phyloP scores from a whole-genome alignment of 2,888 invertebrate species.

The Spilarctia lutea region DNA sequence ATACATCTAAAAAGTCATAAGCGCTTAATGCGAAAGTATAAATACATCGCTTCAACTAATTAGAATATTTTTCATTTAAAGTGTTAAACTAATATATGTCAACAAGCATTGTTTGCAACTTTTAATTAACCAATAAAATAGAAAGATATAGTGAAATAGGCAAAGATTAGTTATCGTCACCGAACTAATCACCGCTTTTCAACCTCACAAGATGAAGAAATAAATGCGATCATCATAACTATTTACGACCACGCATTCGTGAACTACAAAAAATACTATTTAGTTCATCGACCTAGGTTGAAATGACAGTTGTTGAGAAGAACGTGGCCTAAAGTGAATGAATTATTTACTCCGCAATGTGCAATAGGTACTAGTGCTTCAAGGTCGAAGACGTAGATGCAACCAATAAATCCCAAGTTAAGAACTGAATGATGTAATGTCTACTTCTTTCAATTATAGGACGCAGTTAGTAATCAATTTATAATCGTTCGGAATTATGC shows the following conservation, averaged over 20 bases:
- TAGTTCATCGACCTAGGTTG: conserved; percentile 4
- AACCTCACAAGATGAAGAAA: conserved; percentile 51
- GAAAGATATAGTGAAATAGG: conserved; percentile 31
- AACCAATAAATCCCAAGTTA: background rate
- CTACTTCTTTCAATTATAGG: background rate
- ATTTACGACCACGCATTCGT: conserved; percentile 41
- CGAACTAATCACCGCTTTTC: conserved; percentile 37
- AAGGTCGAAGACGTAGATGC: background rate
- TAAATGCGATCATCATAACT: conserved; percentile 38
- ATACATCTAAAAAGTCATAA: background rate
- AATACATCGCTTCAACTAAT: conserved; percentile 5
- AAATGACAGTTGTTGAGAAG: background rate
- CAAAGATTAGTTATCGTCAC: conserved; percentile 36
- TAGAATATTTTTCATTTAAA: conserved; percentile 30
- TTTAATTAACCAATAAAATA: conserved; percentile 30
- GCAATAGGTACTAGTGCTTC: background rate
- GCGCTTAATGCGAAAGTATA: background rate
- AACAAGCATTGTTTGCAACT: conserved; percentile 32
- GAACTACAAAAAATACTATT: conserved; percentile 10
- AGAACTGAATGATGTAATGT: background rate
- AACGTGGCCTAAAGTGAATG: background rate
- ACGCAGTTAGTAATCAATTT: background rate
- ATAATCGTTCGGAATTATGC: background rate
- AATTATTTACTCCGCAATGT: background rate
- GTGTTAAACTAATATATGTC: conserved; percentile 29